These are phyloP conservation scores for Stylophora pistillata DNA, from an alignment of 64 coral and sea anemone genomes.

Conservation along the genomic window DNA sequence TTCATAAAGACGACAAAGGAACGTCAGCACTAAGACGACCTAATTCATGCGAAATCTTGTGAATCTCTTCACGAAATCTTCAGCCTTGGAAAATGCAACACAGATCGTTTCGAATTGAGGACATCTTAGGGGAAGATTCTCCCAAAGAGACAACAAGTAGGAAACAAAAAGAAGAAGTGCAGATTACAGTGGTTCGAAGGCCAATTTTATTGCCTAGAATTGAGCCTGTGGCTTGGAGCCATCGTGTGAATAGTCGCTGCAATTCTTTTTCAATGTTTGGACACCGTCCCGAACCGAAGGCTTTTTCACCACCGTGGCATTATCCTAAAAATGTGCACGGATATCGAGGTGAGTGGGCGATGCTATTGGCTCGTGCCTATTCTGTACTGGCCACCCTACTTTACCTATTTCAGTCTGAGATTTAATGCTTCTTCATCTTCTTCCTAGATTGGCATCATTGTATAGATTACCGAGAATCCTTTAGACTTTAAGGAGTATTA, in stretches of 20 bases:
- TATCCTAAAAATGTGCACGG: constrained; percentile 38
- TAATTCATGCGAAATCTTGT: constrained; percentile 28
- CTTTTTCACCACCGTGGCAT: constrained; percentile 38
- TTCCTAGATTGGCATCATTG: too few relatives aligned
- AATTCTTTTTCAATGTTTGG: constrained; percentile 21
- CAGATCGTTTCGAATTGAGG: constrained; percentile 75
- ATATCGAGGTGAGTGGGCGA: constrained; percentile 48
- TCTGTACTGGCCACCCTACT: background rate
- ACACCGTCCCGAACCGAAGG: constrained; percentile 16
- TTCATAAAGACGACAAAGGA: constrained; percentile 22
- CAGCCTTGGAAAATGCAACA: constrained; percentile 59
- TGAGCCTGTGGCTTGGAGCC: constrained; percentile 50
- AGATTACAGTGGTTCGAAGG: constrained; percentile 29
- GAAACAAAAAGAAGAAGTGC: constrained; percentile 32
- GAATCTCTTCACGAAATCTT: background rate
- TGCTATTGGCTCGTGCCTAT: constrained; percentile 21
- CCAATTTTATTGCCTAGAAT: constrained; percentile 82
- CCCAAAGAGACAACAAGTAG: constrained; percentile 36
- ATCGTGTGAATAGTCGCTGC: constrained; percentile 21
- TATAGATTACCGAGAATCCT: too few relatives aligned
- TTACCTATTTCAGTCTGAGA: too few relatives aligned
- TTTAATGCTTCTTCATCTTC: too few relatives aligned
- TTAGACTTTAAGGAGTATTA: too few relatives aligned
- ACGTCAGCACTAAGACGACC: constrained; percentile 11
- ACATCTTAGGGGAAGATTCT: constrained; percentile 74